phyloP scores from a whole-genome alignment of 2,113 vertebrate genomes.

The Triplophysa tibetana region DNA sequence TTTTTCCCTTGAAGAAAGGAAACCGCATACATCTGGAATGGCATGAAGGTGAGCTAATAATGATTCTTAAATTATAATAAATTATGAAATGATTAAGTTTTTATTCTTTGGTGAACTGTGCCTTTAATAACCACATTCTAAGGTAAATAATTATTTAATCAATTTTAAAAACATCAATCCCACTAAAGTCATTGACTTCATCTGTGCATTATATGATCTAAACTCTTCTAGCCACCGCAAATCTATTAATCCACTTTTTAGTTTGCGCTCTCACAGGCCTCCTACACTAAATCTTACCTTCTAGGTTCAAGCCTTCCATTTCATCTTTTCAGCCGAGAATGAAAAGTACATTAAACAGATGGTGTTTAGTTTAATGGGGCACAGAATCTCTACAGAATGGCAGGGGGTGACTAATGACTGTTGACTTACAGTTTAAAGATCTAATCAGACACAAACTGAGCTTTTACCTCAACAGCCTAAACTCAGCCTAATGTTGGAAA shows the following conservation, averaged over 20 bases:
- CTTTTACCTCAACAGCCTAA: not conserved
- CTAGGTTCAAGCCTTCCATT: constrained; percentile 75
- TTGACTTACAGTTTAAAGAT: constrained; percentile 12
- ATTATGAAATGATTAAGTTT: too few species aligned
- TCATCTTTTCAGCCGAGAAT: constrained; percentile 71
- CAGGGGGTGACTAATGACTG: constrained; percentile 16
- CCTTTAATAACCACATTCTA: too few species aligned
- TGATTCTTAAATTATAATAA: too few species aligned
- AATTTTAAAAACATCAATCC: not conserved
- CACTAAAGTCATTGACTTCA: constrained; percentile 10
- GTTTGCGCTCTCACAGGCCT: constrained; percentile 33
- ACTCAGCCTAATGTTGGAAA: too few species aligned
- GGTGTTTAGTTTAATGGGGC: constrained; percentile 28
- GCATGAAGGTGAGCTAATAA: too few species aligned
- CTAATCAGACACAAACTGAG: not conserved
- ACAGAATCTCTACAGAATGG: constrained; percentile 11
- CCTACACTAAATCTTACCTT: constrained; percentile 71
- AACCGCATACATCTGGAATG: too few species aligned
- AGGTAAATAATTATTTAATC: too few species aligned
- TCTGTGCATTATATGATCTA: not conserved
- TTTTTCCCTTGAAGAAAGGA: too few species aligned
- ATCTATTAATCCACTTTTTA: constrained; percentile 5
- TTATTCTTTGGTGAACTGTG: too few species aligned
- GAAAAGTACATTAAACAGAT: constrained; percentile 57
- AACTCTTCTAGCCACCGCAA: not conserved